Conservation (phyloP, 2,888 invertebrate genomes). For the Ormyrus rosae region DNA sequence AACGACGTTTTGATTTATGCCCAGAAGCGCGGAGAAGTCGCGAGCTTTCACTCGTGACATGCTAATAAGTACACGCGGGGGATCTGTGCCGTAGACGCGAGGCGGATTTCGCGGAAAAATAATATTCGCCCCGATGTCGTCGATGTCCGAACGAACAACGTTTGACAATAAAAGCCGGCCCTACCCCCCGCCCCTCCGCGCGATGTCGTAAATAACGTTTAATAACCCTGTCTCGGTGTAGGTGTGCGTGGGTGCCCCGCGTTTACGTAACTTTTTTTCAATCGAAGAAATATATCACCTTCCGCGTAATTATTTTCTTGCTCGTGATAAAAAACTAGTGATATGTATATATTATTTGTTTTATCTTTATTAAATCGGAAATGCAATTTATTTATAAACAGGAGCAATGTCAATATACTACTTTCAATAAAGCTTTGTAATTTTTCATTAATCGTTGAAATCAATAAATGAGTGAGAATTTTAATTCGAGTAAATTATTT, state of each 20-base stretch:
- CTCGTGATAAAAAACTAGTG: too few relatives aligned
- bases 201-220: conserved; percentile 27
- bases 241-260: not conserved
- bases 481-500: too few relatives aligned
- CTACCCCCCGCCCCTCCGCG: not conserved
- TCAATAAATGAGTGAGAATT: too few relatives aligned
- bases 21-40: not conserved
- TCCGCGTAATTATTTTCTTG: too few relatives aligned
- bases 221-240: not conserved
- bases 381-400: too few relatives aligned
- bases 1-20: conserved; percentile 58
- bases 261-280: too few relatives aligned
- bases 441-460: too few relatives aligned
- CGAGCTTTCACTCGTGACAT: conserved; percentile 38
- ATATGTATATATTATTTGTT: too few relatives aligned
- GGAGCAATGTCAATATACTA: too few relatives aligned
- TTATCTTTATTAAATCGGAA: too few relatives aligned
- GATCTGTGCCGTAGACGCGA: not conserved
- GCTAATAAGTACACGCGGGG: conserved; percentile 31
- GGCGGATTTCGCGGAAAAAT: not conserved
- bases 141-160: conserved; percentile 15
- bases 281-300: too few relatives aligned
- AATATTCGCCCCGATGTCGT: conserved; percentile 6
- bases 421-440: too few relatives aligned
- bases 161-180: conserved; percentile 10